Percentiles rank a stretch among this genome's conserved stretches.
These are phyloP conservation scores for Teleiodes luculella DNA, from an alignment of 2,888 invertebrate species.

Conservation along the genomic window DNA sequence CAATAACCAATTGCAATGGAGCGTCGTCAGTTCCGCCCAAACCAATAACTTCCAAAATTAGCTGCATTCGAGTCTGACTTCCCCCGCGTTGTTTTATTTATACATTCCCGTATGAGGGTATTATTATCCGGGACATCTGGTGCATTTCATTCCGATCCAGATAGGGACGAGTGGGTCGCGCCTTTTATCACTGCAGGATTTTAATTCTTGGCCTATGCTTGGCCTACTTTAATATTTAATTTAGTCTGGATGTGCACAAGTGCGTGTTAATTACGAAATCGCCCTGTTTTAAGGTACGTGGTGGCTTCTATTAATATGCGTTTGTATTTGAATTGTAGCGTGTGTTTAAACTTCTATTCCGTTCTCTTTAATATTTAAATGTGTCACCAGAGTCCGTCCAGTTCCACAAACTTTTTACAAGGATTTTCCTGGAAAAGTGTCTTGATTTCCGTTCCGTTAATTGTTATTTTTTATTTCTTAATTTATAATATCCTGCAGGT, in stretches of 20 bases:
- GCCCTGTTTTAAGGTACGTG: constrained; percentile 39
- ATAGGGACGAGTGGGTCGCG: constrained; percentile 10
- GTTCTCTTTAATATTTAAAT: no score
- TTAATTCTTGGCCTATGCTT: constrained; percentile 56
- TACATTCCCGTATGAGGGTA: constrained; percentile 56
- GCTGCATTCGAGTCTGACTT: constrained; percentile 50
- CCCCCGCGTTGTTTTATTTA: constrained; percentile 73
- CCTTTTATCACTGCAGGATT: neutral
- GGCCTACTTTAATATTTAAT: constrained; percentile 61
- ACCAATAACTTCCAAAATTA: constrained; percentile 53
- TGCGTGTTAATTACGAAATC: neutral
- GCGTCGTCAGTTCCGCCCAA: neutral
- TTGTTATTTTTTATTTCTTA: no score
- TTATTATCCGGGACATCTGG: constrained; percentile 57
- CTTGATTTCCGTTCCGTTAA: no score
- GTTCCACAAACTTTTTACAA: no score
- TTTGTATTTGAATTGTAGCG: neutral
- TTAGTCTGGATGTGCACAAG: constrained; percentile 42
- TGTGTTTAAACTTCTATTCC: neutral
- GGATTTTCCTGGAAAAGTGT: no score
- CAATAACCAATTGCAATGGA: neutral
- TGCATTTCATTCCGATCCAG: constrained; percentile 38
- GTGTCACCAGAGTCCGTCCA: no score
- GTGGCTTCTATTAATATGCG: no score
- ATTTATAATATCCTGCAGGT: no score